Evolutionary conservation across 2,797 vertebrate genomes (phyloP).

Genomic region (Cygnus olor): DNA sequence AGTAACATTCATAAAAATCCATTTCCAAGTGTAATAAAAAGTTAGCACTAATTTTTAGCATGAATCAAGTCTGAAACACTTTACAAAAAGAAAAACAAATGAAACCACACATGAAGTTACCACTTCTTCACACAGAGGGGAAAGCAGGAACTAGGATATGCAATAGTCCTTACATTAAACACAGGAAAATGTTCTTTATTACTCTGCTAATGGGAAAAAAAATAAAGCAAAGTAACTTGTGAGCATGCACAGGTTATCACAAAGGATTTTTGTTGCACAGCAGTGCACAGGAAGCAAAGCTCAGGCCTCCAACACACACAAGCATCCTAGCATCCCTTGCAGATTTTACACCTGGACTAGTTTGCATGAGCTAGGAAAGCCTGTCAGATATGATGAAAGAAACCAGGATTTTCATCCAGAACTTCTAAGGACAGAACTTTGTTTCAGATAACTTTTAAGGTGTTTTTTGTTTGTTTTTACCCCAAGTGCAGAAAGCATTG

Average conservation of each 20-base stretch:
- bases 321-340: neutral
- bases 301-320: neutral
- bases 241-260: neutral
- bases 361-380: neutral
- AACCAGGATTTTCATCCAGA: neutral
- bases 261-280: neutral
- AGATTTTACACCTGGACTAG: neutral
- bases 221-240: neutral
- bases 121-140: neutral
- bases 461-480: neutral
- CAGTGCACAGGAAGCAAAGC: neutral
- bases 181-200: neutral
- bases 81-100: neutral
- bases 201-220: neutral
- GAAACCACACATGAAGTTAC: neutral
- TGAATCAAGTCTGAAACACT: neutral
- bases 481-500: neutral
- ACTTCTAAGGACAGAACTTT: neutral
- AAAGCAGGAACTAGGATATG: neutral
- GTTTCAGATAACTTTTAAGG: neutral
- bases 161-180: neutral
- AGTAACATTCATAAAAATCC: neutral
- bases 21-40: neutral
- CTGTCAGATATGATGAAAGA: neutral
- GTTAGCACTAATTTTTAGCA: neutral